These are phyloP conservation scores for Drosophila subquinaria DNA, from an alignment of 2,888 invertebrate genomes.

Conservation along the genomic window DNA sequence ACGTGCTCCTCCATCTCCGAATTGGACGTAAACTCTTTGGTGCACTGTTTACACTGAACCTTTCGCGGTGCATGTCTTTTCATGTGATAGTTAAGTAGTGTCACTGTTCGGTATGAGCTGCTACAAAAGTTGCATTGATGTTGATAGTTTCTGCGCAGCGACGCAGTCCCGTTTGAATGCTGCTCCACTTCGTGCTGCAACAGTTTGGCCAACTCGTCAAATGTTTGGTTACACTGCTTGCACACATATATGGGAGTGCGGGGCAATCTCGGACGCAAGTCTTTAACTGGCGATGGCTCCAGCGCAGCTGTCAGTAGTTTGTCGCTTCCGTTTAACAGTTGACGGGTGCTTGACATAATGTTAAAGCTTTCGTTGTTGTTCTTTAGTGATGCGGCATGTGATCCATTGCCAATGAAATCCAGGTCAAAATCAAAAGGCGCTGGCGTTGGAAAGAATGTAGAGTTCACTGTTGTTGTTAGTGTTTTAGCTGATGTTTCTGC, in stretches of 20 bases:
- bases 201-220: constrained; percentile 62
- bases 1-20: constrained; percentile 58
- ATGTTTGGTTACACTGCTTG: constrained; percentile 63
- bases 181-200: constrained; percentile 55
- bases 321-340: constrained; percentile 61
- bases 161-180: constrained; percentile 49
- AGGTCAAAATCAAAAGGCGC: constrained; percentile 62
- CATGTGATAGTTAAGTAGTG: constrained; percentile 74
- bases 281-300: constrained; percentile 49
- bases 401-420: constrained; percentile 49
- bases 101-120: constrained; percentile 68
- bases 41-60: constrained; percentile 59
- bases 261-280: constrained; percentile 32
- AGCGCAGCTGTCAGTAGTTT: constrained; percentile 52
- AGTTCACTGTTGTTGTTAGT: constrained; percentile 5
- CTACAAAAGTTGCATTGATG: constrained; percentile 76
- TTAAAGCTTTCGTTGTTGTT: constrained; percentile 32
- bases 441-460: constrained; percentile 58
- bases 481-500: neutral
- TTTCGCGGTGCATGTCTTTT: constrained; percentile 67
- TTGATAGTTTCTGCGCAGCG: constrained; percentile 36
- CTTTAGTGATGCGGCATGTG: constrained; percentile 16
- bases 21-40: constrained; percentile 56
- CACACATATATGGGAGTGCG: constrained; percentile 56
- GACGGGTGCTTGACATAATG: constrained; percentile 15